These are phyloP conservation scores for Drosophila austrosaltans DNA, from an alignment of 2,888 invertebrate genomes.

Conservation along the genomic window DNA sequence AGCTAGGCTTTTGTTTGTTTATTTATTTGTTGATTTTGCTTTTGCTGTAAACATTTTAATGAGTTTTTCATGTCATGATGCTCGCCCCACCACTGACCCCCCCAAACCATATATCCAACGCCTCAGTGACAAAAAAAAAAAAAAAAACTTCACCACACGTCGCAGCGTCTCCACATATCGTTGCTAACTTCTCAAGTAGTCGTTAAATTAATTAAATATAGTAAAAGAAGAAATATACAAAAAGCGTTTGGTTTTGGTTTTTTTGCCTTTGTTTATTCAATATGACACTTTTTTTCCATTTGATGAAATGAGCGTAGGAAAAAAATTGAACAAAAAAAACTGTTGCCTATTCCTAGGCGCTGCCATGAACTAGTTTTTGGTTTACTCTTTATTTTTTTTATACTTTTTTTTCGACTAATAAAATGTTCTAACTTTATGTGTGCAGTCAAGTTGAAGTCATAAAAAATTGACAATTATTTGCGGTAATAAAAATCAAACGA, in stretches of 20 bases:
- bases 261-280: constrained; percentile 14
- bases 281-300: constrained; percentile 19
- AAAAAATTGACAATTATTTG: constrained; percentile 65
- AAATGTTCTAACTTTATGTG: constrained; percentile 53
- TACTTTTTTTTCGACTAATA: constrained; percentile 32
- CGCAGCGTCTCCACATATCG: constrained; percentile 45
- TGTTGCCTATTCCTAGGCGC: constrained; percentile 33
- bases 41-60: constrained; percentile 79
- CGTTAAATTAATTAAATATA: constrained; percentile 81
- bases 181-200: constrained; percentile 80
- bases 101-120: not conserved
- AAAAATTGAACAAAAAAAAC: not conserved
- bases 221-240: constrained; percentile 44
- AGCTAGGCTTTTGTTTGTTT: constrained; percentile 47
- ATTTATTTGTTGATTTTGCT: constrained; percentile 68
- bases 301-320: constrained; percentile 3
- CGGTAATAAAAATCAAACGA: constrained; percentile 55
- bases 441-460: constrained; percentile 33
- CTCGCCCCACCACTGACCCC: constrained; percentile 22
- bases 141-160: not conserved
- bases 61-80: constrained; percentile 77
- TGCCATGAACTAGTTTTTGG: constrained; percentile 27
- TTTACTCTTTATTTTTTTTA: not conserved
- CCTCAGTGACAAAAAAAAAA: not conserved
- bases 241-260: constrained; percentile 5